Percentiles rank a stretch among this genome's conserved stretches.
Conservation (phyloP, 2,888 invertebrate species). For the Tenthredo notha region DNA sequence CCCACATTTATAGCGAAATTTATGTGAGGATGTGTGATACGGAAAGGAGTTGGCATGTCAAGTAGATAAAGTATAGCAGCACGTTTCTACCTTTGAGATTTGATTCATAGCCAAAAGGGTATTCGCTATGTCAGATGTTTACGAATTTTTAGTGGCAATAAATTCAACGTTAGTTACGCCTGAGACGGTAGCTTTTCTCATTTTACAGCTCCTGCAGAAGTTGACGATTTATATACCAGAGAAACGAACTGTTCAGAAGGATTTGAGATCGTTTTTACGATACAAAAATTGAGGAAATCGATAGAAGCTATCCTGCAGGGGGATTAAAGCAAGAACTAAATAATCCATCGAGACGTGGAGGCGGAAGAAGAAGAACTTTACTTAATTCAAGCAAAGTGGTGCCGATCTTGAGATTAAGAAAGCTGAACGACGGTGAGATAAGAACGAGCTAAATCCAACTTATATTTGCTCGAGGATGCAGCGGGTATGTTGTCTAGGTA, state of each 20-base stretch:
- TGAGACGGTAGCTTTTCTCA: conserved; percentile 32
- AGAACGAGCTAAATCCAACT: background rate
- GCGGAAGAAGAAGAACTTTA: background rate
- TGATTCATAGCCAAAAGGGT: conserved; percentile 71
- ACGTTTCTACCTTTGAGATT: conserved; percentile 59
- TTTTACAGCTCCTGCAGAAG: background rate
- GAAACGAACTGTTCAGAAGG: background rate
- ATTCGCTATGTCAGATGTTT: conserved; percentile 49
- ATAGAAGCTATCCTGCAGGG: background rate
- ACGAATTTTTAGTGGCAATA: conserved; percentile 58
- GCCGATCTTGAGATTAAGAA: conserved; percentile 26
- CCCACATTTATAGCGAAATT: conserved; percentile 58
- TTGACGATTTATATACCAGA: background rate
- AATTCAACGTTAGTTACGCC: conserved; percentile 60
- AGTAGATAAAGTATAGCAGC: conserved; percentile 13
- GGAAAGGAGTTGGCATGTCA: conserved; percentile 38
- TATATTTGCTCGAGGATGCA: background rate
- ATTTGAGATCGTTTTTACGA: too few species aligned
- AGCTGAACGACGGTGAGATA: background rate
- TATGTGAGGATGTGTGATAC: conserved; percentile 61
- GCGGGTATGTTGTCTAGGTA: background rate
- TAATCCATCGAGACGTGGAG: background rate
- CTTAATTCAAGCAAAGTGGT: conserved; percentile 7
- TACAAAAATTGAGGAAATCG: background rate
- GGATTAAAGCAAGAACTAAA: background rate